These are phyloP conservation scores for Chelonus formosanus DNA, from an alignment of 2,888 invertebrate species.

Conservation along the genomic window DNA sequence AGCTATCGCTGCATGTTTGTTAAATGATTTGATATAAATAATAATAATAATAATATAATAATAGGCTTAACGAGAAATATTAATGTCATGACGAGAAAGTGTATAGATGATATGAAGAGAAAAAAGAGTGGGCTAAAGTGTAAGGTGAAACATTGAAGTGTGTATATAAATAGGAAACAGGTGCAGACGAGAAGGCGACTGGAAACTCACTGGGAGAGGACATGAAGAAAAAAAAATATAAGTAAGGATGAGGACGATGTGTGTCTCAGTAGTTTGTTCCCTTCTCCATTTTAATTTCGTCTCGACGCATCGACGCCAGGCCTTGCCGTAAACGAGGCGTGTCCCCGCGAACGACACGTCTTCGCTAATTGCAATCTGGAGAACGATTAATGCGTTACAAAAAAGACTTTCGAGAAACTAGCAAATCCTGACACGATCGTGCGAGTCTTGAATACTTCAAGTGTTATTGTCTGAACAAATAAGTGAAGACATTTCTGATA, in stretches of 20 bases:
- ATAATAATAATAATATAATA: constrained; percentile 1
- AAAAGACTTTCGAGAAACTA: constrained; percentile 3
- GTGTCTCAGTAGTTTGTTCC: background rate
- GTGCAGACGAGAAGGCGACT: constrained; percentile 33
- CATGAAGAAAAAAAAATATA: constrained; percentile 14
- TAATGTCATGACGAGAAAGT: background rate
- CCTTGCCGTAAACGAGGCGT: constrained; percentile 40
- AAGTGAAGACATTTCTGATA: constrained; percentile 16
- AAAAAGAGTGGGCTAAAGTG: background rate
- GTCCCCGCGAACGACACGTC: constrained; percentile 41
- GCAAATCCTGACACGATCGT: constrained; percentile 7
- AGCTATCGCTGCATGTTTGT: too few relatives aligned
- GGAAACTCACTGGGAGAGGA: constrained; percentile 24
- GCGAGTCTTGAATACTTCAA: constrained; percentile 6
- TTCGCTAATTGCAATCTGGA: constrained; percentile 43
- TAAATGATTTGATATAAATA: background rate
- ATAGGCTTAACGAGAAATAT: background rate
- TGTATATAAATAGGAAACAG: constrained; percentile 38
- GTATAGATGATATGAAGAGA: background rate
- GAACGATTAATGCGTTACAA: constrained; percentile 40
- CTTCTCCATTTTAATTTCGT: constrained; percentile 36
- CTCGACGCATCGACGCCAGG: constrained; percentile 31
- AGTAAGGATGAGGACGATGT: constrained; percentile 23
- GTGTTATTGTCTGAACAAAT: constrained; percentile 15
- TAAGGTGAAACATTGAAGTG: constrained; percentile 21